Base-by-base conservation (phyloP, 1,140 invertebrate genomes). In the Monomorium pharaonis region DNA sequence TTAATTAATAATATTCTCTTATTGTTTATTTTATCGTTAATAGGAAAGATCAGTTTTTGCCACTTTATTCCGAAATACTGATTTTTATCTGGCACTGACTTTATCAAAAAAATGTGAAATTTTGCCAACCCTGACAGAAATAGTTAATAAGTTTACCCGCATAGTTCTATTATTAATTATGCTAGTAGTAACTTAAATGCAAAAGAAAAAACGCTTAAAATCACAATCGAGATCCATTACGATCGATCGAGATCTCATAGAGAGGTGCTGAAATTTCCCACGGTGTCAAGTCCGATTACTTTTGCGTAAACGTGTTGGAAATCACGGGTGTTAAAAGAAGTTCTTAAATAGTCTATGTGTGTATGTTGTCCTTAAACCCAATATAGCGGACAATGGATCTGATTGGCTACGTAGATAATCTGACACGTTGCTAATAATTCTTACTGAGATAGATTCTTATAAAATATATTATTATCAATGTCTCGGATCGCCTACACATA, bases 291-390 rank as follows among this genome's bases (percentile, higher is more conserved):
- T 72, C 30, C 67, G 44, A 83, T 44, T 83, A 58, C 51, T 56
- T 83, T 83, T 72, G 37, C 44, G 21, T 24, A 21, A 69, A 51
- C 33, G 6, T 54, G 21, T 76, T 67, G n/a, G 3, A 33, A 80
- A 69, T 54, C 44, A 30, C 44, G 44, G n/a, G 21, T 80, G 76
- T 67, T 80, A 51, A 24, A 78, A 67, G 12, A 30, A 51, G 65
- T 67, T 80, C 21, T 30, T 69, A 69, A 69, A 69, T 69, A 80
- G n/a, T 51, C 62, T 80, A 80, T 37, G 63, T 51, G 76, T 80
- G 67, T 83, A 74, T n/a, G 51, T 83, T 72, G 78, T 72, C 67
- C 51, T 51, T 58, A 27, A 49, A 80, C 67, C 47, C 37, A 56
- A 60, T 78, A 33, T 37, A 78, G 37, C 37, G 78, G 30, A 72